Conservation (phyloP, 2,888 invertebrate species). For the Ecliptopera silaceata region DNA sequence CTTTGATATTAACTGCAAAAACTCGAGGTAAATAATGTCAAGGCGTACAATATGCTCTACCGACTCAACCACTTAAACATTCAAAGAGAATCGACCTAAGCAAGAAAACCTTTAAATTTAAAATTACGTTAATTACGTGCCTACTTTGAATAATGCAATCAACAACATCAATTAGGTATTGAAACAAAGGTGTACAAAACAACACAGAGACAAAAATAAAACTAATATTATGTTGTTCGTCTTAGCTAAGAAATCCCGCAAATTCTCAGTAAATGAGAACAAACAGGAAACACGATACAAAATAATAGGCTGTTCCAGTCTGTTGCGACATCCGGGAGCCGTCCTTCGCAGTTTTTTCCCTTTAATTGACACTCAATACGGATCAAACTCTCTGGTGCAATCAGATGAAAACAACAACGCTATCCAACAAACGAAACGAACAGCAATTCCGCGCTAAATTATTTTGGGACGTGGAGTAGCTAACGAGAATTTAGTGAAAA, state of each 20-base stretch:
- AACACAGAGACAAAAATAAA: conserved; percentile 1
- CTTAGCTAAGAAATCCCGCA: conserved; percentile 12
- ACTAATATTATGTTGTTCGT: conserved; percentile 4
- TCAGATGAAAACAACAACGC: conserved; percentile 49
- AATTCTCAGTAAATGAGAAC: conserved; percentile 45
- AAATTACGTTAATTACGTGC: background rate
- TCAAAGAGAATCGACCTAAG: conserved; percentile 15
- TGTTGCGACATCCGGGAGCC: conserved; percentile 55
- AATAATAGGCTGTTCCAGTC: conserved; percentile 39
- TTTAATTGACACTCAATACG: conserved; percentile 46
- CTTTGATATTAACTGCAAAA: conserved; percentile 49
- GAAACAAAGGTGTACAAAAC: background rate
- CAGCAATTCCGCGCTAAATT: conserved; percentile 14
- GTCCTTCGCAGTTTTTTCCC: conserved; percentile 49
- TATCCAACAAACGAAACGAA: conserved; percentile 10
- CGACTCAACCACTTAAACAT: conserved; percentile 4
- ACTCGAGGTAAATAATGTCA: conserved; percentile 54
- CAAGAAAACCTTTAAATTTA: conserved; percentile 4
- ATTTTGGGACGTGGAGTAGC: conserved; percentile 11
- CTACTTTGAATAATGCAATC: background rate
- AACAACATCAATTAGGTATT: conserved; percentile 4
- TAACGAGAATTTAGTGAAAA: conserved; percentile 19
- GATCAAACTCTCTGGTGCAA: conserved; percentile 50
- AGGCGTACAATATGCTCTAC: conserved; percentile 38
- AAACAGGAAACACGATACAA: conserved; percentile 52